Base-by-base conservation (phyloP, 2,113 vertebrate genomes). In the Misgurnus anguillicaudatus region DNA sequence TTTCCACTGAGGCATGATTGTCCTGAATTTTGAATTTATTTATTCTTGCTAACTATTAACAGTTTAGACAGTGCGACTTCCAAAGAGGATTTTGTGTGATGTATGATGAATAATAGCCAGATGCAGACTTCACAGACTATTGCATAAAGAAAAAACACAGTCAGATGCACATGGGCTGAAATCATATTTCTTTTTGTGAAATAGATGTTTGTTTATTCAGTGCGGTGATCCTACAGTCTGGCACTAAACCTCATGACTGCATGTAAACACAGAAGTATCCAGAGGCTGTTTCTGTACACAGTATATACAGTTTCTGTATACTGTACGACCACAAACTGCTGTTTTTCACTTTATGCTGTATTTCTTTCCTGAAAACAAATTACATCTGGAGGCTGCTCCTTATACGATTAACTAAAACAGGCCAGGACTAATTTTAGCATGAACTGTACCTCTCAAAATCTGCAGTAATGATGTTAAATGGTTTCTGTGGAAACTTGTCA, bases 31-130 rank as follows among this genome's bases (percentile, higher is more conserved):
- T 76, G 36, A 76, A 69, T 72, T 66, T 70, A 41, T 80, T 70
- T 77, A 83, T 70, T 71, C 51, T 58, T 36, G 63, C 61, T 78
- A 42, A 80, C 75, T 72, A 80, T 80, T 73, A 77, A 61, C 58
- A 77, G 60, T 80, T 83, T 72, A 19, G 14, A 31, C 72, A 71
- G 39, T 53, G 4, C 13, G 70, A 65, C 66, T 69, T 48, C 41
- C 71, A 70, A 58, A 72, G 48, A 68, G 61, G 58, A 71, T 61
- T 21, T 47, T 8, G 48, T 39, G 14, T 64, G 70, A 65, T 77
- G 48, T 48, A 75, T 53, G 60, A 83, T 66, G 38, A 19, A 75
- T 38, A 73, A 76, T 76, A 82, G 63, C 67, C n/a, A 47, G 36
- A 45, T 55, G 16, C 6, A 60, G 9, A 72, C 10, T n/a, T 55